Evolutionary conservation across 2,797 vertebrate genomes (phyloP).

Genomic region (Sebastes melanostomus): DNA sequence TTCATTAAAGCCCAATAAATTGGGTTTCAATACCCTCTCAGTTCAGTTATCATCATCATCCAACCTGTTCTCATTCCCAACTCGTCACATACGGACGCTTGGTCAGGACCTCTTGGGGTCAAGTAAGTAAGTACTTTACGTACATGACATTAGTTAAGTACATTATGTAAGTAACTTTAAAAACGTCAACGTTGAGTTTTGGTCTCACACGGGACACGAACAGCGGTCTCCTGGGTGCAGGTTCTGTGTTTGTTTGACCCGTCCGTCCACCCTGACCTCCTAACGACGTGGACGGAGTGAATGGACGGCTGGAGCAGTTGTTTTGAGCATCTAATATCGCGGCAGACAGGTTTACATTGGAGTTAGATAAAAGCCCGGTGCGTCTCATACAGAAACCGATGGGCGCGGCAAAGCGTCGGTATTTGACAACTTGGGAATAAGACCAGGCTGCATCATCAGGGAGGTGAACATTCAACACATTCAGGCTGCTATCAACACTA

Average conservation of each 20-base stretch:
- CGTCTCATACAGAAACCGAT: neutral
- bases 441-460: neutral
- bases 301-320: neutral
- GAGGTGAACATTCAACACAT: neutral
- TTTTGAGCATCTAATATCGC: neutral
- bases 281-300: neutral
- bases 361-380: neutral
- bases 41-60: neutral
- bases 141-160: neutral
- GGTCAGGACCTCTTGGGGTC: neutral
- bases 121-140: neutral
- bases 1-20: neutral
- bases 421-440: neutral
- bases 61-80: neutral
- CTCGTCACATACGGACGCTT: neutral
- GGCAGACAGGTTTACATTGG: neutral
- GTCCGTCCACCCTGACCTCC: neutral
- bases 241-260: neutral
- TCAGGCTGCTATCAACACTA: neutral
- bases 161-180: no score
- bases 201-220: neutral
- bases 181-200: neutral
- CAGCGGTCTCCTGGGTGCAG: no score
- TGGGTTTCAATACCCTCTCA: neutral
- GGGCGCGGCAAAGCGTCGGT: neutral